Evolutionary conservation across 1,140 invertebrate species (phyloP), one percentile per base, ranked within the genome.

Genomic region (Anoplolepis gracilipes): DNA sequence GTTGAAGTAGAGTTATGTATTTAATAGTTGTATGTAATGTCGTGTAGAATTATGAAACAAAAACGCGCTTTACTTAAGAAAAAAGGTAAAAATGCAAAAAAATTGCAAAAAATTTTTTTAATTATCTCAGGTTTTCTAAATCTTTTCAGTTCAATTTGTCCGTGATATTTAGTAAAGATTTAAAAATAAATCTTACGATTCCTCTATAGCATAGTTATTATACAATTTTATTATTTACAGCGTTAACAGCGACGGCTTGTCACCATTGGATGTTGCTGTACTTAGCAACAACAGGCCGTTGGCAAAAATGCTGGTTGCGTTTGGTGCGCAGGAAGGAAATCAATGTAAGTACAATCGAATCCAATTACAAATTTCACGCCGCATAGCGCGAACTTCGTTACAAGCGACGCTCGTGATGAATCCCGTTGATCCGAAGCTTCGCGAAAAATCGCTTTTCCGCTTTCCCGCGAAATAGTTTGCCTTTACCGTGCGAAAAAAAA

Each of bases 251-350:
- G 98, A 99, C 94, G 97, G 98, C 3, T 95, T 99, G 64, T 98
- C 98, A 19, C 97, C 98, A 0, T 94, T 99, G 92, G 98, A 99
- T 94, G 97, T 99, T 62, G 98, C 98, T 0, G 97, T 99, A 25
- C 95, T 99, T 91, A 97, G 97, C 89, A 98, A 97, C 93, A 98
- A 99, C 92, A 96, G 97, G 88, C 96, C 97, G 55, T 96, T 99
- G 92, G 97, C 97, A 67, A 98, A 97, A 93, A 97, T 99, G 96
- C 95, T 99, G 53, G 96, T 99, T 87, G 96, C 97, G 82, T 97
- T 98, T 93, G 98, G 98, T 62, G 98, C 98, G 33, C 97, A 97
- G 84, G 98, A 99, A 95, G 98, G 98, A 88, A 97, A 97, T 59
- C 96, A 98, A 93, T 98, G 98, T 99, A 96, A 98, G 98, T 96